These are phyloP conservation scores for Mythimna albipuncta DNA, from an alignment of 2,888 invertebrate genomes.

Conservation along the genomic window DNA sequence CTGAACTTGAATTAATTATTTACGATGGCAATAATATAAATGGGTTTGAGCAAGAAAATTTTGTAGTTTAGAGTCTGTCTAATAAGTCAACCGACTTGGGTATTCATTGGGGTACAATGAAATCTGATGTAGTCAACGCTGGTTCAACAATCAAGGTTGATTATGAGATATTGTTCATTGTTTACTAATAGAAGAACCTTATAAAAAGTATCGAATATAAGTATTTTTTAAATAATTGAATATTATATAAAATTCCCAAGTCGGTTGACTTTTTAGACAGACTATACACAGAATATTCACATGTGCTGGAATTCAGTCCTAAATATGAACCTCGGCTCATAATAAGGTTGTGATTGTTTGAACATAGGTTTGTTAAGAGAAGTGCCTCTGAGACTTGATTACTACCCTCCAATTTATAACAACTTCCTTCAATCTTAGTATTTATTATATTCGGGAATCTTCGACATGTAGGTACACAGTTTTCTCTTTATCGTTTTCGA, in stretches of 20 bases:
- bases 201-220: too few relatives aligned
- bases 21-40: background rate
- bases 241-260: too few relatives aligned
- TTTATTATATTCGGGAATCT: conserved; percentile 3
- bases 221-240: too few relatives aligned
- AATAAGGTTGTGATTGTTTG: conserved; percentile 86
- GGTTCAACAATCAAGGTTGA: too few relatives aligned
- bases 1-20: conserved; percentile 14
- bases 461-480: background rate
- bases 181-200: too few relatives aligned
- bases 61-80: too few relatives aligned
- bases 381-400: conserved; percentile 77
- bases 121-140: too few relatives aligned
- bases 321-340: conserved; percentile 79
- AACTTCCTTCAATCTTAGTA: conserved; percentile 6
- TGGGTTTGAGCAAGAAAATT: conserved; percentile 1
- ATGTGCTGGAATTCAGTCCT: conserved; percentile 60
- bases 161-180: too few relatives aligned
- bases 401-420: conserved; percentile 43
- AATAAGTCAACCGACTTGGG: too few relatives aligned
- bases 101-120: too few relatives aligned
- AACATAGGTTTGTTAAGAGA: conserved; percentile 77
- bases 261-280: too few relatives aligned
- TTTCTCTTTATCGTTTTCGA: conserved; percentile 5
- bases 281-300: conserved; percentile 14